Evolutionary conservation across 64 coral and sea anemone genomes (phyloP).

Genomic region (Platygyra sinensis): DNA sequence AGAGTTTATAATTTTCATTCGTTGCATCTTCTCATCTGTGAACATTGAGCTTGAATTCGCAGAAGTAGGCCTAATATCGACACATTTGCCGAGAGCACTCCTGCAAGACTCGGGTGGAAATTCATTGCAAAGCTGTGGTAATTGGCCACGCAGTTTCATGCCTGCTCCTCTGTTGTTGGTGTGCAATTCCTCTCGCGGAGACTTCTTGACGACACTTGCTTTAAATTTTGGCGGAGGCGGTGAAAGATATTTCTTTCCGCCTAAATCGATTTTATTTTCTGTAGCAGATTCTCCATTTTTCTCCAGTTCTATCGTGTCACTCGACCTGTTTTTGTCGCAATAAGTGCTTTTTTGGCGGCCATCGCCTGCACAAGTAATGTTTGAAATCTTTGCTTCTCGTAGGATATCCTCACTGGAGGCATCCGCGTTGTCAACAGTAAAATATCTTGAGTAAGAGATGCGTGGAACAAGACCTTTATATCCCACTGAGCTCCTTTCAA

Average conservation of each 20-base stretch:
- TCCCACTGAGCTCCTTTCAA: background rate
- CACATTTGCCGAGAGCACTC: background rate
- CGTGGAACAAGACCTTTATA: background rate
- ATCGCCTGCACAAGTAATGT: background rate
- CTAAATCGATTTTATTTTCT: background rate
- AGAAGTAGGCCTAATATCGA: background rate
- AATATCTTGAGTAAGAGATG: conserved; percentile 29
- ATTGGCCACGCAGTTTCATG: background rate
- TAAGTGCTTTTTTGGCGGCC: background rate
- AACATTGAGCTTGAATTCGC: background rate
- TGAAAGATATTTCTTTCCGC: background rate
- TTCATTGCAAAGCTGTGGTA: background rate
- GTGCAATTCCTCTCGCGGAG: background rate
- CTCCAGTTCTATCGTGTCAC: background rate
- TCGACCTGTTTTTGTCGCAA: background rate
- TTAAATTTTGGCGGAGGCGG: conserved; percentile 6
- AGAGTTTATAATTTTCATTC: conserved; percentile 50
- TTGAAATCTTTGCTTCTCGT: background rate
- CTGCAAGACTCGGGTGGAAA: background rate
- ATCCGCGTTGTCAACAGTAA: background rate
- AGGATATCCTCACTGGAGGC: background rate
- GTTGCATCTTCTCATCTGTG: background rate
- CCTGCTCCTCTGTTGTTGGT: background rate
- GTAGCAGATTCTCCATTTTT: too few species aligned
- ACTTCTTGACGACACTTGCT: background rate